These are phyloP conservation scores for Leptobrachium ailaonicum DNA, from an alignment of 2,113 vertebrate genomes.

Conservation along the genomic window DNA sequence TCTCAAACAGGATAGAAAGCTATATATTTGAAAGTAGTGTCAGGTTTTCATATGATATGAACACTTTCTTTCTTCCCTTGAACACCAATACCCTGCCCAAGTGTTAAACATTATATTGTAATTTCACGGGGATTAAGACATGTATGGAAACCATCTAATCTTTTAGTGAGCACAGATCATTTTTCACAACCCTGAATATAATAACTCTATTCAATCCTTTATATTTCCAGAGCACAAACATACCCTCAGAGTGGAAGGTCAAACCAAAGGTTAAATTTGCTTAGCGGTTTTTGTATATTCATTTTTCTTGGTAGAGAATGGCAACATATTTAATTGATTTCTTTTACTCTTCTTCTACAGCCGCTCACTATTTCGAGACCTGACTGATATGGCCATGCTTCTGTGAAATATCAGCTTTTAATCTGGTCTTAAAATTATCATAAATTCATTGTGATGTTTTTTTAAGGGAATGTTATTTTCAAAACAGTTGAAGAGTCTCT, in stretches of 20 bases:
- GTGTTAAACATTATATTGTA: constrained; percentile 11
- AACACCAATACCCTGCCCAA: not conserved
- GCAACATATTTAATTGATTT: too few relatives aligned
- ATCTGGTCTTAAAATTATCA: too few relatives aligned
- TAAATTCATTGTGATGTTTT: too few relatives aligned
- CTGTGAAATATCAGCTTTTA: too few relatives aligned
- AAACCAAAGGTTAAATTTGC: not conserved
- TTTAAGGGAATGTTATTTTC: too few relatives aligned
- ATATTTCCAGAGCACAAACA: not conserved
- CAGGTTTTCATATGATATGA: not conserved
- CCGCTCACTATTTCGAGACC: too few relatives aligned
- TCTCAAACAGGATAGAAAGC: too few relatives aligned
- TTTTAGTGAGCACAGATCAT: constrained; percentile 14
- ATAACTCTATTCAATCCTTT: not conserved
- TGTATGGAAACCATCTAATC: constrained; percentile 12
- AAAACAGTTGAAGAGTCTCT: too few relatives aligned
- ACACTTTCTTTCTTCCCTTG: not conserved
- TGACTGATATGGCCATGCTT: too few relatives aligned
- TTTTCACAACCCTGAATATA: constrained; percentile 5
- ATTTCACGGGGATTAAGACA: constrained; percentile 18
- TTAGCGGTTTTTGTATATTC: not conserved
- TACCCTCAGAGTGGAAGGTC: not conserved
- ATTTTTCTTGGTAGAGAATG: not conserved
- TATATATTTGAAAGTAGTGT: not conserved
- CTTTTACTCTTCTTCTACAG: too few relatives aligned